phyloP scores from a whole-genome alignment of 2,113 vertebrate genomes.

The Pelmatolapia mariae region DNA sequence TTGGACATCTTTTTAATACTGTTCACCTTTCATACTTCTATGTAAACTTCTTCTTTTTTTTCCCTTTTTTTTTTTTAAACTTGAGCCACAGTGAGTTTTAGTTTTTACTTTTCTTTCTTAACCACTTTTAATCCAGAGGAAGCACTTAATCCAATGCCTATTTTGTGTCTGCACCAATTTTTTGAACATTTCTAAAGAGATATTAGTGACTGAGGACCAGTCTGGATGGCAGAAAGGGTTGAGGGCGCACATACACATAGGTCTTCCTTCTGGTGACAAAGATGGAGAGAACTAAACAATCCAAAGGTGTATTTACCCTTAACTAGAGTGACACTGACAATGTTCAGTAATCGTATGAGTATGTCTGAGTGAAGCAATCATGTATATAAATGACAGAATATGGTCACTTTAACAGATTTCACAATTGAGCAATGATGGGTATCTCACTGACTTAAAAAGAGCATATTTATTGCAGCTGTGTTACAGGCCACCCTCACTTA shows the following conservation, averaged over 20 bases:
- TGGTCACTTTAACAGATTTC: background rate
- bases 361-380: background rate
- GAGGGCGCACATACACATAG: rapidly evolving
- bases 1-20: background rate
- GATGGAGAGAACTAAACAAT: background rate
- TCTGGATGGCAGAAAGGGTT: background rate
- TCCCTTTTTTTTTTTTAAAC: background rate
- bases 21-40: background rate
- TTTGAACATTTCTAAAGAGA: background rate
- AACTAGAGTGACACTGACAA: background rate
- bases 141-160: background rate
- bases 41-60: rapidly evolving
- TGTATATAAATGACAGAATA: background rate
- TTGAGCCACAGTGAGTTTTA: background rate
- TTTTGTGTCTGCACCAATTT: background rate
- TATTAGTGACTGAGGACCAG: background rate
- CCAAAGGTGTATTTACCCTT: background rate
- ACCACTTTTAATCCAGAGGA: background rate
- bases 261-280: background rate
- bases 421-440: background rate
- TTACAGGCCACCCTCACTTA: background rate
- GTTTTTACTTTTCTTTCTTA: background rate
- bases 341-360: background rate
- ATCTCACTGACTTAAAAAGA: background rate
- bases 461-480: background rate